Conservation (phyloP, 2,888 invertebrate genomes). For the Drosophila quinaria region DNA sequence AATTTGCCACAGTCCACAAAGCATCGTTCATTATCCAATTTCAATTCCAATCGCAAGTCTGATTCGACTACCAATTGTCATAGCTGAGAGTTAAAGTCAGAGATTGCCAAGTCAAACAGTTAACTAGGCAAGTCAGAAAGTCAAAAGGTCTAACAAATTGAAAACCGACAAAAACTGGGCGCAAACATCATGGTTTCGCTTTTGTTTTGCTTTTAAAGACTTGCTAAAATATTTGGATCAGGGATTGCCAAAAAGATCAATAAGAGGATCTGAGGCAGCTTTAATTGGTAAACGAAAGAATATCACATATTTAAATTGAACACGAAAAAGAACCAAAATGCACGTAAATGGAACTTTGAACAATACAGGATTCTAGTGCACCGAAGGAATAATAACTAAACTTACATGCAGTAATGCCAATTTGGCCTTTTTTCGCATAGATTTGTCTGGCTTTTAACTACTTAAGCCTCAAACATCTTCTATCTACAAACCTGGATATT, state of each 20-base stretch:
- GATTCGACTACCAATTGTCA: slow-evolving; percentile 54
- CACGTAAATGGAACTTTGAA: not conserved
- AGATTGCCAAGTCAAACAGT: slow-evolving; percentile 62
- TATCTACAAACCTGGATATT: too few relatives aligned
- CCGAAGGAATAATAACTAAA: not conserved
- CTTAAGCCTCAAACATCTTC: too few relatives aligned
- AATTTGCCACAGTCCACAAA: slow-evolving; percentile 80
- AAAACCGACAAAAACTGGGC: slow-evolving; percentile 62
- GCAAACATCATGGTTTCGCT: slow-evolving; percentile 43
- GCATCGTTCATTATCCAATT: slow-evolving; percentile 77
- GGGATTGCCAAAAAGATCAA: slow-evolving; percentile 27
- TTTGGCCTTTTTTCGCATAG: too few relatives aligned
- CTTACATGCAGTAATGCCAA: too few relatives aligned
- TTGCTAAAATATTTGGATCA: slow-evolving; percentile 24
- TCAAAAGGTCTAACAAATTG: slow-evolving; percentile 77
- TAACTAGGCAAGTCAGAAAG: slow-evolving; percentile 75
- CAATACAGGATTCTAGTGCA: not conserved
- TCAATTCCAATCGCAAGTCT: slow-evolving; percentile 27
- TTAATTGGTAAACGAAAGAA: slow-evolving; percentile 22
- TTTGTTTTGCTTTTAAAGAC: slow-evolving; percentile 37
- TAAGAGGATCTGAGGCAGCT: slow-evolving; percentile 26
- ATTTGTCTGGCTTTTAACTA: too few relatives aligned
- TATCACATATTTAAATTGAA: not conserved
- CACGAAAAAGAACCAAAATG: not conserved
- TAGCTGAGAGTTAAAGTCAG: slow-evolving; percentile 15